Evolutionary conservation across 2,797 vertebrate species (phyloP), one percentile per base, ranked within the genome.

Genomic region (Characodon lateralis): DNA sequence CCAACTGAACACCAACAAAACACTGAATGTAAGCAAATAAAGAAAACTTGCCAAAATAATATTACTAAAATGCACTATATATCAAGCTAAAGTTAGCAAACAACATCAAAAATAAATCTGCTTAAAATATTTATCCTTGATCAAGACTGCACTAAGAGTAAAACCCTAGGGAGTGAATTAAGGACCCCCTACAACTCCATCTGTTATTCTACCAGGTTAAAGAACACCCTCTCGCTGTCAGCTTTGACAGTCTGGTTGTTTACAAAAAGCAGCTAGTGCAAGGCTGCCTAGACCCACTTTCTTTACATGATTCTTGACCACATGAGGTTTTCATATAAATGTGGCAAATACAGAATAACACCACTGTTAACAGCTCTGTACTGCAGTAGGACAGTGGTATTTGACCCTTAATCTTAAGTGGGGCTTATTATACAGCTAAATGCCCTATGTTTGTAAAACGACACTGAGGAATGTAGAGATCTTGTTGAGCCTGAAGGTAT

Each of bases 151-250:
- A 24, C 5, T 3, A 69, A 12, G 20, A 66, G 63, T 66, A 24
- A 41, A 66, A 46, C 16, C 41, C 66, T 26, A 3, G 41, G 41
- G 24, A 18, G 39, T 24, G 41, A 43, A 7, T 13, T n/a, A 24
- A 46, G 43, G 41, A 46, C 41, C 66, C 66, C 66, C 66, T 46
- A 46, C 12, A 24, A 6, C 22, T 69, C 10, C 24, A 69, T 43
- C 46, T 69, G 66, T 72, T 56, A 51, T 28, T 61, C n/a, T 43
- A 8, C 35, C 59, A 53, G 50, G 70, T n/a, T 43, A 80, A 16
- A 24, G 35, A 65, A 48, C 2, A 0, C 20, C n/a, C 12, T 28
- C 4, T 46, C 31, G 48, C 9, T 70, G 78, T 66, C n/a, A 46
- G 48, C 39, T 71, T 65, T 71, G 28, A 71, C 70, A 53, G 46